phyloP scores from a whole-genome alignment of 1,140 invertebrate genomes.

The Gryllus bimaculatus region DNA sequence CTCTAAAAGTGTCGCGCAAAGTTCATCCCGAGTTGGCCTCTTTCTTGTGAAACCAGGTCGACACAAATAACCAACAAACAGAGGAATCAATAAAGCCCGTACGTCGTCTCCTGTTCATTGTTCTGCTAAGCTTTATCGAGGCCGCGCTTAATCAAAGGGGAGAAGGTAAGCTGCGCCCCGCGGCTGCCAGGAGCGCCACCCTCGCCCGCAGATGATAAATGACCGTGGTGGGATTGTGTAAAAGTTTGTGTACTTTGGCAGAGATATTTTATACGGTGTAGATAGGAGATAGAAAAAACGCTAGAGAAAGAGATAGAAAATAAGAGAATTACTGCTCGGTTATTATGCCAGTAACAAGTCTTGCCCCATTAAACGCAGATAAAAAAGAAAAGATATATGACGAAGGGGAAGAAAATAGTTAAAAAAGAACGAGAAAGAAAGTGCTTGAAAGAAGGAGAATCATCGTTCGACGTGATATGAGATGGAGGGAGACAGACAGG shows the following conservation, averaged over 20 bases:
- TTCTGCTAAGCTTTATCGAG: conserved; percentile 4
- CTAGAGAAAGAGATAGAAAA: background rate
- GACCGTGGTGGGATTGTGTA: background rate
- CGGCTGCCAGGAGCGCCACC: too few species aligned
- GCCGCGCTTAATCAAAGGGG: background rate
- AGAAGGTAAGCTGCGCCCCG: background rate
- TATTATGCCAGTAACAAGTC: background rate
- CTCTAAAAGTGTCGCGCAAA: too few species aligned
- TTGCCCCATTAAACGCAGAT: background rate
- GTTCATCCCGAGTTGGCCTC: too few species aligned
- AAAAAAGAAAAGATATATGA: background rate
- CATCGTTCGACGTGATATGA: background rate
- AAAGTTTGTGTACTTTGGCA: background rate
- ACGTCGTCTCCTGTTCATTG: background rate
- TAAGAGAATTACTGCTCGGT: background rate
- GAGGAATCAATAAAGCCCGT: background rate
- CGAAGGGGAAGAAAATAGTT: background rate
- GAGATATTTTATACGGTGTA: background rate
- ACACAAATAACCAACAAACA: background rate
- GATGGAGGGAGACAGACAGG: background rate
- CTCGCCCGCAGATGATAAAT: background rate
- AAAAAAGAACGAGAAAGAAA: background rate
- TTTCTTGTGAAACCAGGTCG: background rate
- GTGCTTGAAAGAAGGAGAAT: too few species aligned
- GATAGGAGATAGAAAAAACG: background rate